These are phyloP conservation scores for Drosophila birchii DNA, from an alignment of 2,888 invertebrate genomes.

Conservation along the genomic window DNA sequence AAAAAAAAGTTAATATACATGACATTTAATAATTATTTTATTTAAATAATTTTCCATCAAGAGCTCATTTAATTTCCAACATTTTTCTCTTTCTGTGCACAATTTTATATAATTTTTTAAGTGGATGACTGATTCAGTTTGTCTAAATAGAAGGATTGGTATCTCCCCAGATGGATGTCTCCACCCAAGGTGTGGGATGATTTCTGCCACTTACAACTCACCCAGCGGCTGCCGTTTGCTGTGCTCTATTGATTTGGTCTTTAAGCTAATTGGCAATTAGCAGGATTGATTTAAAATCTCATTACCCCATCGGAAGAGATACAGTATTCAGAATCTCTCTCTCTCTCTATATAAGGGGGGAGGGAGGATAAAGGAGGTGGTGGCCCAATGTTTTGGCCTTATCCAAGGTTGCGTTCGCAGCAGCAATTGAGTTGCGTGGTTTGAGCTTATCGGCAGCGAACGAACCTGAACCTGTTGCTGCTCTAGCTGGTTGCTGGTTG, in stretches of 20 bases:
- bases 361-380: neutral
- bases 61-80: too few relatives aligned
- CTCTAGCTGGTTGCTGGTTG: slow-evolving; percentile 27
- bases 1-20: too few relatives aligned
- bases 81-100: neutral
- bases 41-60: neutral
- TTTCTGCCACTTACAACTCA: slow-evolving; percentile 22
- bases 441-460: slow-evolving; percentile 35
- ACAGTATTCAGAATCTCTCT: neutral
- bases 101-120: neutral
- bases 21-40: neutral
- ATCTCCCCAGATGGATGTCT: slow-evolving; percentile 1
- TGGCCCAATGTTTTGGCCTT: slow-evolving; percentile 21
- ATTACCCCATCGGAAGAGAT: slow-evolving; percentile 20
- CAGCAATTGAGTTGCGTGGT: slow-evolving; percentile 46
- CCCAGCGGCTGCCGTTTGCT: neutral
- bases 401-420: slow-evolving; percentile 35
- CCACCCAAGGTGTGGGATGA: slow-evolving; percentile 9
- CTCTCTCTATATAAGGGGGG: too few relatives aligned
- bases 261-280: slow-evolving; percentile 35
- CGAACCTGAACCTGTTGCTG: slow-evolving; percentile 47
- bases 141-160: neutral
- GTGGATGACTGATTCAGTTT: neutral
- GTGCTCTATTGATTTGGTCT: slow-evolving; percentile 2
- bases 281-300: slow-evolving; percentile 29